Evolutionary conservation across 2,797 vertebrate genomes (phyloP).

Genomic region (Myotis myotis): DNA sequence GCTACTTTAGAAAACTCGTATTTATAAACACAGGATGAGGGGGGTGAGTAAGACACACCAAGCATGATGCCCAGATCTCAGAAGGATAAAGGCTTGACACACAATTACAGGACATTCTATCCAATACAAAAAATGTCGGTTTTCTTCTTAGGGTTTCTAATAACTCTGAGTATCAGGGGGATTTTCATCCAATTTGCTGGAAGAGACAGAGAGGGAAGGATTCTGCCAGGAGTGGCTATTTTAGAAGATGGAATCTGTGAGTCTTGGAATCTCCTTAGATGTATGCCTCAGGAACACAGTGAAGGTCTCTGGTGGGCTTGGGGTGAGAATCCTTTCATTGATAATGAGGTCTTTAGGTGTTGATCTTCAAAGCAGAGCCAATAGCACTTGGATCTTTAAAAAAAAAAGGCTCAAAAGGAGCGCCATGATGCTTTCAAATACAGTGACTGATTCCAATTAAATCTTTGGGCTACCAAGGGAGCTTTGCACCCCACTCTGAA

Average conservation of each 20-base stretch:
- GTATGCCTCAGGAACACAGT: neutral
- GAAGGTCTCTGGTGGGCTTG: constrained; percentile 22
- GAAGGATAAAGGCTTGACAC: neutral
- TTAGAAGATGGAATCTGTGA: constrained; percentile 52
- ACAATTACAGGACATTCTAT: neutral
- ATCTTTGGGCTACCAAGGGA: constrained; percentile 59
- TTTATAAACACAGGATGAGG: neutral
- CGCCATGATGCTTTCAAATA: constrained; percentile 73
- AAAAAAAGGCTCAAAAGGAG: constrained; percentile 71
- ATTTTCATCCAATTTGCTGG: constrained; percentile 39
- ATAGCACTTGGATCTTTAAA: constrained; percentile 78
- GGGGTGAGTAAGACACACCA: neutral
- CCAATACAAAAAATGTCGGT: neutral
- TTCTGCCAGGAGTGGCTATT: neutral
- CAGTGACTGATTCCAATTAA: constrained; percentile 76
- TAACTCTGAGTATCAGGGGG: neutral
- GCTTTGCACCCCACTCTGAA: constrained; percentile 68
- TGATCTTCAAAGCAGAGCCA: constrained; percentile 66
- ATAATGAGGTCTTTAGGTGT: constrained; percentile 68
- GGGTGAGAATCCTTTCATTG: constrained; percentile 71
- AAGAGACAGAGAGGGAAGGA: neutral
- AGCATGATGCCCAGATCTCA: neutral
- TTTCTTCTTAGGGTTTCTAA: constrained; percentile 27
- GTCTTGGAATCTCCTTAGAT: constrained; percentile 28
- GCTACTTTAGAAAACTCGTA: neutral